Conservation (phyloP, 2,888 invertebrate species). For the Volucella inanis region DNA sequence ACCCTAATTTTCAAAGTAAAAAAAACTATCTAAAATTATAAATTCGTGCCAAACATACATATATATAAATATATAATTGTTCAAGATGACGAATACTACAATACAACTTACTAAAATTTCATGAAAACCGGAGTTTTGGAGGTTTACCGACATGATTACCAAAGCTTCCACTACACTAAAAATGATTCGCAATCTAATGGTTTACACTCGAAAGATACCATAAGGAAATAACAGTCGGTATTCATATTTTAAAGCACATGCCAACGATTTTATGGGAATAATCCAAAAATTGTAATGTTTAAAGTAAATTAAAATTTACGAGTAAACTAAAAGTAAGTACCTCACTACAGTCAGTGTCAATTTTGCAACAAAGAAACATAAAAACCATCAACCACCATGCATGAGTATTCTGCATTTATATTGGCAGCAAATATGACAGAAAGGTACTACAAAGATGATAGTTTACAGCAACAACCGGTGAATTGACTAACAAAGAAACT, state of each 20-base stretch:
- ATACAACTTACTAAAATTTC: too few species aligned
- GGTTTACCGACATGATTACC: too few species aligned
- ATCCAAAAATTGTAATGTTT: slow-evolving; percentile 5
- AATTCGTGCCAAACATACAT: too few species aligned
- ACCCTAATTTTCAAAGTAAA: too few species aligned
- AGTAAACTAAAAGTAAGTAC: not conserved
- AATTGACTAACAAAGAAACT: slow-evolving; percentile 28
- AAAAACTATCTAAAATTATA: too few species aligned
- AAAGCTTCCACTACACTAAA: not conserved
- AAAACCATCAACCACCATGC: too few species aligned
- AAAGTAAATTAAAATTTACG: not conserved
- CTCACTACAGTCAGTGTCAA: not conserved
- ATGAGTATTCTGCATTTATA: not conserved
- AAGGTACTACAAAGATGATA: slow-evolving; percentile 6
- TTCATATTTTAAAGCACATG: slow-evolving; percentile 18
- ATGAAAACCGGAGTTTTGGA: too few species aligned
- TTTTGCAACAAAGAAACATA: slow-evolving; percentile 15
- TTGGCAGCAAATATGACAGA: not conserved
- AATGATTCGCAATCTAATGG: not conserved
- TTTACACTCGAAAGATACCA: not conserved
- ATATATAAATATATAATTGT: too few species aligned
- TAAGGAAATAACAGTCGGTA: not conserved
- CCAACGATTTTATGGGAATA: slow-evolving; percentile 15
- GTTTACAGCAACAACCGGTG: slow-evolving; percentile 50
- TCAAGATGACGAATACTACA: too few species aligned